These are phyloP conservation scores for Gymnorhina tibicen DNA, from an alignment of 2,113 vertebrate genomes.

Conservation along the genomic window DNA sequence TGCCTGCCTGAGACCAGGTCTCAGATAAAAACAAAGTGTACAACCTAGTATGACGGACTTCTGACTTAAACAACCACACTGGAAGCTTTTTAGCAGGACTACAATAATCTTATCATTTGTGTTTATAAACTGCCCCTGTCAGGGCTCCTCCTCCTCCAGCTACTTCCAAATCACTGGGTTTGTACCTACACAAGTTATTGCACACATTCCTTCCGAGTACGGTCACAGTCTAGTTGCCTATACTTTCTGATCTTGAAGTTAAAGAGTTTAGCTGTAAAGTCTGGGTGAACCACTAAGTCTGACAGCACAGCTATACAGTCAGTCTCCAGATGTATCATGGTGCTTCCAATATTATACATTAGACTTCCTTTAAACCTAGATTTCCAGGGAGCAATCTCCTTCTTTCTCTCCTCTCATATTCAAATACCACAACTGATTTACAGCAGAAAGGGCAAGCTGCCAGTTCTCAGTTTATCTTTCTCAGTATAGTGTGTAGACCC, in stretches of 20 bases:
- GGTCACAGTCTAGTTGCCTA: background rate
- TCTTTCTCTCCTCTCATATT: background rate
- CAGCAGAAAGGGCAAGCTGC: background rate
- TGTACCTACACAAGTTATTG: background rate
- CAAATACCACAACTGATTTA: background rate
- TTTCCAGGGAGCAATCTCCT: background rate
- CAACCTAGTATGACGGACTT: background rate
- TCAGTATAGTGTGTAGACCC: background rate
- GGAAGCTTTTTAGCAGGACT: background rate
- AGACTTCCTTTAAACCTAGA: background rate
- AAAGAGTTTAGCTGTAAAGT: background rate
- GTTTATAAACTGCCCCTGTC: background rate
- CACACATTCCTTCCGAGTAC: background rate
- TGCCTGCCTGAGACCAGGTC: background rate
- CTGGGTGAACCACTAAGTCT: background rate
- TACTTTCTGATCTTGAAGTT: background rate
- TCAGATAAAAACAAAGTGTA: background rate
- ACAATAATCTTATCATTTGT: background rate
- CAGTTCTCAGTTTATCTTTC: background rate
- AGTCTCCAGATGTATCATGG: background rate
- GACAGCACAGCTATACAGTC: background rate
- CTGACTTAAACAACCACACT: background rate
- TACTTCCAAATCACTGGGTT: background rate
- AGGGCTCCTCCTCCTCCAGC: background rate
- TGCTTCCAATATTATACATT: background rate